These are phyloP conservation scores for Neosilurus hyrtlii DNA, from an alignment of 2,797 vertebrate genomes.

Conservation along the genomic window DNA sequence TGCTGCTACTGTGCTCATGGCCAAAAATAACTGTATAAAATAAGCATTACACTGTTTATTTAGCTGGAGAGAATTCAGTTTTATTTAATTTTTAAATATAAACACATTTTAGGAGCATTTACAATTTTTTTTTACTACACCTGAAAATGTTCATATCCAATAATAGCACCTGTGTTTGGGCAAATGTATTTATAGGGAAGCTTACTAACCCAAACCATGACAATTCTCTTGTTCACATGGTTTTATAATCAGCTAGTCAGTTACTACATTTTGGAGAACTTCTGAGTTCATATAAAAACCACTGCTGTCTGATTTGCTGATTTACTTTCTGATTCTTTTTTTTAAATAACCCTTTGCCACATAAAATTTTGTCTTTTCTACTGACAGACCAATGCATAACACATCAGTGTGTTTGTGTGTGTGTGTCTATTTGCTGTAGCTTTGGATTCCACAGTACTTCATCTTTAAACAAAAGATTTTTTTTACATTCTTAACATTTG, in stretches of 20 bases:
- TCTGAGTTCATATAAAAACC: neutral
- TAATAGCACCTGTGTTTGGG: neutral
- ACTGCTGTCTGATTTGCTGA: neutral
- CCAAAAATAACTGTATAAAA: neutral
- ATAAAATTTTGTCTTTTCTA: neutral
- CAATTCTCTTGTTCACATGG: neutral
- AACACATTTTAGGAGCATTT: neutral
- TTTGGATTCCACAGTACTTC: neutral
- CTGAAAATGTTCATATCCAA: neutral
- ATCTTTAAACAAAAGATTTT: neutral
- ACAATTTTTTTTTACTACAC: neutral
- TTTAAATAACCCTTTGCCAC: neutral
- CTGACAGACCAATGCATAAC: neutral
- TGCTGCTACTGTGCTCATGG: neutral
- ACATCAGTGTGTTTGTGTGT: no score
- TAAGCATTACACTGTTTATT: neutral
- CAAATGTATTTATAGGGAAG: neutral
- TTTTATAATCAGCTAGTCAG: neutral
- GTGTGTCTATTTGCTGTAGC: neutral
- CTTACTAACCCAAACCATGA: neutral
- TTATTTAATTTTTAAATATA: no score
- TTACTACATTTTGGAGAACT: neutral
- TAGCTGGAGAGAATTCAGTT: neutral
- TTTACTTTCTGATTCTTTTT: no score
- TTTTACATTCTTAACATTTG: neutral